These are phyloP conservation scores for Redunca redunca DNA, from an alignment of 2,113 vertebrate genomes.

Conservation along the genomic window DNA sequence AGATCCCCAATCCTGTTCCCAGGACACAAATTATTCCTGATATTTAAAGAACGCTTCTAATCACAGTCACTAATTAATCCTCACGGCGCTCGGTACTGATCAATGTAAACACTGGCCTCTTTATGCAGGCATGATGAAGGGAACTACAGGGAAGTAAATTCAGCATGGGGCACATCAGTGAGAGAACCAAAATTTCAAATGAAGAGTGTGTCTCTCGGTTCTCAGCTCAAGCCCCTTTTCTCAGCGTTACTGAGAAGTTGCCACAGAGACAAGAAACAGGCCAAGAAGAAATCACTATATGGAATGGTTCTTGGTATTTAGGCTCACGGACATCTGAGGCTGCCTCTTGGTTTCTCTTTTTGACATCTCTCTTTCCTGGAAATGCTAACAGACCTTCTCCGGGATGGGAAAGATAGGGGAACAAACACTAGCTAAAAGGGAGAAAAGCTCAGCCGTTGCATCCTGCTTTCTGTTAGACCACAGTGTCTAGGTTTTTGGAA, in stretches of 20 bases:
- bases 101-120: background rate
- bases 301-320: background rate
- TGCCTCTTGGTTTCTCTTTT: background rate
- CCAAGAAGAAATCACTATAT: background rate
- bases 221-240: background rate
- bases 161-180: background rate
- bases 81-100: background rate
- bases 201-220: background rate
- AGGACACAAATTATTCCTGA: background rate
- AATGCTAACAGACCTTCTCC: background rate
- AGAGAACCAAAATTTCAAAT: background rate
- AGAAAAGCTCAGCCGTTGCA: background rate
- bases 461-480: background rate
- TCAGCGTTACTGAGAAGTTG: background rate
- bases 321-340: background rate
- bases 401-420: background rate
- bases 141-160: background rate
- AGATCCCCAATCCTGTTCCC: background rate
- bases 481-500: background rate
- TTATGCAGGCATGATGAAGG: background rate
- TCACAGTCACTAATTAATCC: background rate
- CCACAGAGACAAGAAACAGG: background rate
- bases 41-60: slow-evolving; percentile 13
- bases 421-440: background rate
- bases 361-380: slow-evolving; percentile 9